Evolutionary conservation across 2,888 invertebrate species (phyloP), one percentile per base, ranked within the genome.

Genomic region (Catocala fraxini): DNA sequence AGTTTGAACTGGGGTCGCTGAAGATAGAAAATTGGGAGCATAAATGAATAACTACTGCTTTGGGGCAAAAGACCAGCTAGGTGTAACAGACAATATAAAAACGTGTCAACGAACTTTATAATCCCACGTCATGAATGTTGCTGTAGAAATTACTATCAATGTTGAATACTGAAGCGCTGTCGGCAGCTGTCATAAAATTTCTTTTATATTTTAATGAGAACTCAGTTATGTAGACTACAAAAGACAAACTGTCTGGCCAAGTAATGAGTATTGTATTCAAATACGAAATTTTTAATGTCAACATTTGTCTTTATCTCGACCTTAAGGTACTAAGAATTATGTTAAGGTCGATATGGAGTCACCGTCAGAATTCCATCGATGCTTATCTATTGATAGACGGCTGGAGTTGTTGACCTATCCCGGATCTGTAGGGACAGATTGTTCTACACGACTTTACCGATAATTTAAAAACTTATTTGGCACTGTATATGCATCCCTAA

Each of bases 291-390:
- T 53, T 62, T 47, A 51, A 7, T 45, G n/a, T 57, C 64, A 70
- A 62, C 56, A 65, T 67, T 61, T 7, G 73, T 49, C 70, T 63
- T 73, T 71, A 66, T 34, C 25, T 48, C 42, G 59, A 56, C 64
- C 62, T 73, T 42, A 51, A 33, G 13, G 34, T 49, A 41, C 45
- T 6, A 35, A 51, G 35, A 47, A 58, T 42, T 61, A 25, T 47
- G 68, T 9, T 39, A 9, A 39, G 35, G 35, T 39, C 9, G 35
- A 39, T 7, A 25, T 25, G 7, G 7, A 39, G 35, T 68, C 60
- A 65, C 59, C 59, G 64, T 48, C 55, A 62, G 56, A 62, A 15
- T n/a, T 52, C 13, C 12, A 46, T 46, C 5, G 64, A 74, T 68
- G 15, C 1, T 59, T 68, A 75, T 75, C 65, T 46, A 13, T 58